Percentiles rank a stretch among this genome's conserved stretches.
Conservation (phyloP, 2,797 vertebrate genomes). For the Rachycentron canadum region DNA sequence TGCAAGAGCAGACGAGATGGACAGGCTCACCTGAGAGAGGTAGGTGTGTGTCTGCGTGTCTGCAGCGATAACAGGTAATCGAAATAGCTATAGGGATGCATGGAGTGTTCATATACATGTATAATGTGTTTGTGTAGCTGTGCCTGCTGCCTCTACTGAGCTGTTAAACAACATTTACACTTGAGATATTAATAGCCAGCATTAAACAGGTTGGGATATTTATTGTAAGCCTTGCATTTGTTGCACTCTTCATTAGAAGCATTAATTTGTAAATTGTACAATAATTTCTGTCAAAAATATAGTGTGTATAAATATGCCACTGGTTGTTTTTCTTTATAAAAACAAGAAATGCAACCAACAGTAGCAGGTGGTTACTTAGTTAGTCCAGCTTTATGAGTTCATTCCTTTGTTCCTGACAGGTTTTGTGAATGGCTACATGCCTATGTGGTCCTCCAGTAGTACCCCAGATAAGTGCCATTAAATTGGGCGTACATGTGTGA, state of each 20-base stretch:
- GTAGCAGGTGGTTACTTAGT: background rate
- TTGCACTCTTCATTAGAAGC: background rate
- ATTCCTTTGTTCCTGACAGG: background rate
- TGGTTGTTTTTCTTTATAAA: background rate
- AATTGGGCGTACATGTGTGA: too few species aligned
- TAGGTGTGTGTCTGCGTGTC: constrained; percentile 21
- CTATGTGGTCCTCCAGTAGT: too few species aligned
- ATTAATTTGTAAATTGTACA: background rate
- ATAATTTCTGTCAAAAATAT: background rate
- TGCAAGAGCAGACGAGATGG: constrained; percentile 21
- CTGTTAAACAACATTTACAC: background rate
- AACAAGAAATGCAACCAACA: background rate
- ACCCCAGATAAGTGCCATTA: too few species aligned
- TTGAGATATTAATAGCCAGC: background rate
- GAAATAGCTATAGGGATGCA: constrained; percentile 24
- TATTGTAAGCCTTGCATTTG: background rate
- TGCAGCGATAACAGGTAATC: constrained; percentile 41
- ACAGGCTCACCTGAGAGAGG: constrained; percentile 20
- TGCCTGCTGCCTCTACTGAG: background rate
- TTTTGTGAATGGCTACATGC: background rate
- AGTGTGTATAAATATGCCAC: background rate
- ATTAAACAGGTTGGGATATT: background rate
- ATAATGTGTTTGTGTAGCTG: background rate
- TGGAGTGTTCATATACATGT: background rate
- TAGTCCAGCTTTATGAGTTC: background rate